phyloP scores from a whole-genome alignment of 2,888 invertebrate species.

The Microctonus aethiopoides region DNA sequence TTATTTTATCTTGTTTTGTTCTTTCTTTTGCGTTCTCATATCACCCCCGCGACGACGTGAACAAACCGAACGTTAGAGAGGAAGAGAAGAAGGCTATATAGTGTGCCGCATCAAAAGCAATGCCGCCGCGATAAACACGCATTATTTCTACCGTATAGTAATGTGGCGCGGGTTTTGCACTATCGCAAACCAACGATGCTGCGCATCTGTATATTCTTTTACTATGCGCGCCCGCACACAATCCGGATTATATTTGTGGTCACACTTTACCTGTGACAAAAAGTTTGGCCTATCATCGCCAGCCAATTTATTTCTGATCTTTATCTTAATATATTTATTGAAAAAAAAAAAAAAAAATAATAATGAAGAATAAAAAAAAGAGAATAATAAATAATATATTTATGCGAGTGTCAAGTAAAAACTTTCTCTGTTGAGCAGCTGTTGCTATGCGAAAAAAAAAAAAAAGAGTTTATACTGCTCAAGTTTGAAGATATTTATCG shows the following conservation, averaged over 20 bases:
- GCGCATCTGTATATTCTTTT: constrained; percentile 21
- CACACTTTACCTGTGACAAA: neutral
- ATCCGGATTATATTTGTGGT: constrained; percentile 10
- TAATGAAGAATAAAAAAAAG: neutral
- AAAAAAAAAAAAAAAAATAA: neutral
- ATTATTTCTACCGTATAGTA: constrained; percentile 53
- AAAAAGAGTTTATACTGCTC: neutral
- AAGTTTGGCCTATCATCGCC: neutral
- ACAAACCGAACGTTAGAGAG: constrained; percentile 15
- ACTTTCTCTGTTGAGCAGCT: neutral
- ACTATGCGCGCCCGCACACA: constrained; percentile 8
- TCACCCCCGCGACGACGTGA: constrained; percentile 33
- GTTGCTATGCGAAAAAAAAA: neutral
- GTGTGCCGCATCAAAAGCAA: constrained; percentile 53
- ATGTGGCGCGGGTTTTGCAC: constrained; percentile 46
- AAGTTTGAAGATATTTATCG: constrained; percentile 11
- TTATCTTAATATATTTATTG: neutral
- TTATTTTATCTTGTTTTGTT: constrained; percentile 29
- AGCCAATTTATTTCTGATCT: constrained; percentile 4
- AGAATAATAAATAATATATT: neutral
- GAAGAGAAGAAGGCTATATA: constrained; percentile 30
- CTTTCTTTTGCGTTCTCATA: constrained; percentile 15
- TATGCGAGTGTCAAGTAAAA: neutral
- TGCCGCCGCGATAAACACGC: constrained; percentile 62
- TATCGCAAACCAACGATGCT: constrained; percentile 37